Conservation (phyloP, 1,140 invertebrate species). For the Lasaia peninsularis region DNA sequence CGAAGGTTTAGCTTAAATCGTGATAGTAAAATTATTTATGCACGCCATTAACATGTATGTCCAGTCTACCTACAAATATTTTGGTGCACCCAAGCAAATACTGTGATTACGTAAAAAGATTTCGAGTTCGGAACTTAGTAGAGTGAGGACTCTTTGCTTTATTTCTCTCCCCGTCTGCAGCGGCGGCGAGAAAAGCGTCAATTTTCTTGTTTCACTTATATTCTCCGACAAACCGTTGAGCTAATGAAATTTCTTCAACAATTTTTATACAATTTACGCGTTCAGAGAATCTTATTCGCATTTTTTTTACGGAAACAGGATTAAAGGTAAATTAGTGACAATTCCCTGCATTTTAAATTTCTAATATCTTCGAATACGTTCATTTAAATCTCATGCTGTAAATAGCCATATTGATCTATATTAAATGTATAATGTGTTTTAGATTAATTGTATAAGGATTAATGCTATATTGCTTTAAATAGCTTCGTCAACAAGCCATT, state of each 20-base stretch:
- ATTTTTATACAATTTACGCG: not conserved
- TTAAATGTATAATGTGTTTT: no score
- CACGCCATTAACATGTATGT: no score
- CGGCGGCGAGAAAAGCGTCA: not conserved
- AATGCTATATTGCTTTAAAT: no score
- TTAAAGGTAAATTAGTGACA: no score
- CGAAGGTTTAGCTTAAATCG: no score
- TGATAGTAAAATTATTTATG: no score
- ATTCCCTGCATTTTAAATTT: no score
- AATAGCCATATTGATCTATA: no score
- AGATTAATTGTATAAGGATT: no score
- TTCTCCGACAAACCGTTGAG: not conserved
- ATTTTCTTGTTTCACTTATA: not conserved
- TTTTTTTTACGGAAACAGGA: not conserved
- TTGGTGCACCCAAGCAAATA: not conserved
- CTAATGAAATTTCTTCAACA: slow-evolving; percentile 5
- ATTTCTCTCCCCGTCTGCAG: slow-evolving; percentile 12
- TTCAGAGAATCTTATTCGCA: not conserved
- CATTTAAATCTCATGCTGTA: no score
- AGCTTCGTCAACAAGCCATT: no score
- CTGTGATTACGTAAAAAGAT: slow-evolving; percentile 20
- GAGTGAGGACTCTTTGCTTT: slow-evolving; percentile 14
- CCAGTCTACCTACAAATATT: not conserved
- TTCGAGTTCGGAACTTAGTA: slow-evolving; percentile 18
- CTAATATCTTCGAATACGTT: no score